These are phyloP conservation scores for Batillaria attramentaria DNA, from an alignment of 1,140 invertebrate species.

Conservation along the genomic window DNA sequence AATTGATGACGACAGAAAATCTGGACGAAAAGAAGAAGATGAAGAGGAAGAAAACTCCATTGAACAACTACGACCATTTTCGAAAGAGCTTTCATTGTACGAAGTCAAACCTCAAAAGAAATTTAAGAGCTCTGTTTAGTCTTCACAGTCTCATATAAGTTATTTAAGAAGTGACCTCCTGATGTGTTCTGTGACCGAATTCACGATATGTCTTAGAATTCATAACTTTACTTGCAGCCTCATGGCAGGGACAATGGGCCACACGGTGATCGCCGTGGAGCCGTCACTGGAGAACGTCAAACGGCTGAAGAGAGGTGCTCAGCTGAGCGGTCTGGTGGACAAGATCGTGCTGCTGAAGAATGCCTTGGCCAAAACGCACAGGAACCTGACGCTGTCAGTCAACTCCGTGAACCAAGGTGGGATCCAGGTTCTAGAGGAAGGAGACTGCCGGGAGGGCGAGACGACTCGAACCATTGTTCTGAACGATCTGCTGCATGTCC, in stretches of 20 bases:
- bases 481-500: constrained; percentile 50
- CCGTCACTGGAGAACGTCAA: constrained; percentile 53
- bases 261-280: constrained; percentile 63
- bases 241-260: constrained; percentile 55
- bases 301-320: constrained; percentile 44
- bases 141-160: too few species aligned
- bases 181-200: too few species aligned
- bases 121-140: too few species aligned
- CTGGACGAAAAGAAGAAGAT: too few species aligned
- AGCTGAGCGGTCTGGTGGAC: constrained; percentile 40
- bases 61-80: too few species aligned
- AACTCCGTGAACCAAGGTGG: constrained; percentile 62
- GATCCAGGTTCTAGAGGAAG: constrained; percentile 43
- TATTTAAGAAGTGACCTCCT: too few species aligned
- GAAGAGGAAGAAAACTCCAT: too few species aligned
- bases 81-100: too few species aligned
- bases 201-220: too few species aligned
- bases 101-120: too few species aligned
- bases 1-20: too few species aligned
- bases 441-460: constrained; percentile 11
- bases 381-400: constrained; percentile 41
- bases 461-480: constrained; percentile 45
- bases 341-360: constrained; percentile 54
- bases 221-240: too few species aligned
- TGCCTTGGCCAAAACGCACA: constrained; percentile 54